Evolutionary conservation across 2,888 invertebrate species (phyloP), one percentile per base, ranked within the genome.

Genomic region (Hirtodrosophila alboralis): DNA sequence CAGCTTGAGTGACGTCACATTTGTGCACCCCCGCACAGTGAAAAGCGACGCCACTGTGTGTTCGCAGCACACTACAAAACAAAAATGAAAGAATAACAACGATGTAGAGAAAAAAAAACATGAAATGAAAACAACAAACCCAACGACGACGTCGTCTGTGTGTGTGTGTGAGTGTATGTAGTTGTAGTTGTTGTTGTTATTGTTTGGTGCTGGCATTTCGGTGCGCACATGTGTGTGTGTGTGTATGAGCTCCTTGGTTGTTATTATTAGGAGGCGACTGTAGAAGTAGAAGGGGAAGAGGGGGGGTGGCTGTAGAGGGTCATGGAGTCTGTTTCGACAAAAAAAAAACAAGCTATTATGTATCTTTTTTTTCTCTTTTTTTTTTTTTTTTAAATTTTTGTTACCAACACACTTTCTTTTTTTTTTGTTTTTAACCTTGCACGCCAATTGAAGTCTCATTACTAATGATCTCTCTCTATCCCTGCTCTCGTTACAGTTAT

Each of bases 401-500:
- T 44, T 44, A 36, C 23, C 48, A 66, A 12, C 54, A 54, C 34
- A 73, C 51, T 73, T 66, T 67, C 51, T 51, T 53, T 66, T 66
- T 36, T 37, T 33, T 8, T 9, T 16, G 10, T 58, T 41, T 41
- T 58, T 1, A 51, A 45, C 28, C 36, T 23, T 30, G 34, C 51
- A 48, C 27, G 18, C 56, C 43, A 48, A 49, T 66, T 66, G 36
- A 12, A 54, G 43, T 47, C 31, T 38, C 18, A 56, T 54, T 72
- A 56, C 40, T 73, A 36, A 60, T 40, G 28, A 67, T 51, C 4
- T 45, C 18, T 41, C 14, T 18, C 16, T 56, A n/a, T 5, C 34
- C 10, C 21, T 38, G 34, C 28, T 51, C 16, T 51, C 13, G 37
- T 63, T 84, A 33, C 76, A 90, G 90, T 84, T 90, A 76, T 90